phyloP scores from a whole-genome alignment of 2,113 vertebrate species.

The Nestor notabilis region DNA sequence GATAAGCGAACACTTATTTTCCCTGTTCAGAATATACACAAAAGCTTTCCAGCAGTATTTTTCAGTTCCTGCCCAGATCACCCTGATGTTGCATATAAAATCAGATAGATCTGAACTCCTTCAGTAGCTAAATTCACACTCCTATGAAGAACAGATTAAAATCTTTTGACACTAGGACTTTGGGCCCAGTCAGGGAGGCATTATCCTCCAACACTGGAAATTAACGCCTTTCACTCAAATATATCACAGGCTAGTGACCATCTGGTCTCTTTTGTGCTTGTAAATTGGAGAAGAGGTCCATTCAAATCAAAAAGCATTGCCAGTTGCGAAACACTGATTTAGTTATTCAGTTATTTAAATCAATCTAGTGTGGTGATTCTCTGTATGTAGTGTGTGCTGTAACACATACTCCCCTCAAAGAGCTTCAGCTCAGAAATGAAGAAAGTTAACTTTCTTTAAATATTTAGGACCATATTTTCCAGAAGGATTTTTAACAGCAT shows the following conservation, averaged over 20 bases:
- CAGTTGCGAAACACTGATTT: not conserved
- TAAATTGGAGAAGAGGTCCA: not conserved
- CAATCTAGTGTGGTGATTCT: not conserved
- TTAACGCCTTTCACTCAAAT: not conserved
- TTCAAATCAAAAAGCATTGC: not conserved
- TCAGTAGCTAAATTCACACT: not conserved
- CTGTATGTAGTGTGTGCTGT: not conserved
- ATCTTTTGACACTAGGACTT: not conserved
- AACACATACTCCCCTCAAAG: not conserved
- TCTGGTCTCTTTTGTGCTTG: not conserved
- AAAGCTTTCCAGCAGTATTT: not conserved
- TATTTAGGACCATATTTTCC: not conserved
- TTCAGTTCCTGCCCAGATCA: not conserved
- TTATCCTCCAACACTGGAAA: not conserved
- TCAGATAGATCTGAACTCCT: not conserved
- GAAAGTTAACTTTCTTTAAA: not conserved
- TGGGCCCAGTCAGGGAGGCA: not conserved
- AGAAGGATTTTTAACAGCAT: not conserved
- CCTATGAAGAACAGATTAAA: not conserved
- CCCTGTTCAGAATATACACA: not conserved
- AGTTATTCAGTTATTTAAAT: not conserved
- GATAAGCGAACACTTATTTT: conserved; percentile 14
- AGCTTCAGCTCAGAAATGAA: not conserved
- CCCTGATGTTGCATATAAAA: not conserved
- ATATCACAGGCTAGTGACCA: not conserved